Conservation (phyloP, 2,797 vertebrate species). For the Mormyrus hasselquistii region DNA sequence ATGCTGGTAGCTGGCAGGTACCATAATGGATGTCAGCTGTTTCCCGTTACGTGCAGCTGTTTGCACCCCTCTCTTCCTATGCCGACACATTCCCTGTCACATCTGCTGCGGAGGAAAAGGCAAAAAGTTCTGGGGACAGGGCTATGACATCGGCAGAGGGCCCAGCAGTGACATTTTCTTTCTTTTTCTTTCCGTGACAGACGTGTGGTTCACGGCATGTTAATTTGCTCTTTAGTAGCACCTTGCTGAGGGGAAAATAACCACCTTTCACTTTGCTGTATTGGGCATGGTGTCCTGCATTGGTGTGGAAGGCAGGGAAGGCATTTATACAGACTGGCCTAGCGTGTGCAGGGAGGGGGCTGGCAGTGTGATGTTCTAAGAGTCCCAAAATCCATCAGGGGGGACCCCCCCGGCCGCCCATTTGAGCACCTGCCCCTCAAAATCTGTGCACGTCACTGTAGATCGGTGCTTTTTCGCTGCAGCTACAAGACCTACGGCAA, state of each 20-base stretch:
- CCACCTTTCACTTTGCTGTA: not conserved
- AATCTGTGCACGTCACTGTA: not conserved
- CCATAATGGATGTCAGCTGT: not conserved
- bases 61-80: not conserved
- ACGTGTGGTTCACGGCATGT: not conserved
- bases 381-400: not conserved
- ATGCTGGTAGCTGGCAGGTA: not conserved
- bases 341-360: not conserved
- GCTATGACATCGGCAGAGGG: not conserved
- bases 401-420: not conserved
- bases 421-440: not conserved
- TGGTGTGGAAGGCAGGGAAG: not conserved
- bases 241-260: not conserved
- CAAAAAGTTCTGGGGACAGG: not conserved
- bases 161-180: not conserved
- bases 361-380: not conserved
- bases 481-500: not conserved
- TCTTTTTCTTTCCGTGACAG: not conserved
- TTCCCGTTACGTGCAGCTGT: not conserved
- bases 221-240: not conserved
- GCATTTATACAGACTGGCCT: not conserved
- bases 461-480: not conserved
- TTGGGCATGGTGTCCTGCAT: not conserved
- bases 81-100: not conserved
- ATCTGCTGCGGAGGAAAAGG: not conserved